Evolutionary conservation across 2,888 invertebrate species (phyloP).

Genomic region (Elysia crispata): DNA sequence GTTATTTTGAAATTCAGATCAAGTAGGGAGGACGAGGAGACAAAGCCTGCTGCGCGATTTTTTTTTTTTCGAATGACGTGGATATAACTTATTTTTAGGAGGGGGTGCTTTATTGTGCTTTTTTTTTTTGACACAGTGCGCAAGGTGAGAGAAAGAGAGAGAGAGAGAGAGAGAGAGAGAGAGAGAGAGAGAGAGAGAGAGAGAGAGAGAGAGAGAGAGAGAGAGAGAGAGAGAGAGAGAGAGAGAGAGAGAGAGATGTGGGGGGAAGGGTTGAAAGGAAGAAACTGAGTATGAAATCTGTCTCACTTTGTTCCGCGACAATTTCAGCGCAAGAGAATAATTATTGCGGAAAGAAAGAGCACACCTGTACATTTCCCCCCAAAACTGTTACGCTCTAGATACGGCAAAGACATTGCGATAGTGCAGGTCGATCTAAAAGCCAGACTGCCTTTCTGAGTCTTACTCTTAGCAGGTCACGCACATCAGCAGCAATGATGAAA

Average conservation of each 20-base stretch:
- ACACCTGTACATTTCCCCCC: background rate
- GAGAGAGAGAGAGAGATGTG: no score
- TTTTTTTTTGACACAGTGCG: conserved; percentile 1
- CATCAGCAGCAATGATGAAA: no score
- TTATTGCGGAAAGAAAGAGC: background rate
- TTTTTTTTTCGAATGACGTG: no score
- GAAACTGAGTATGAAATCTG: background rate
- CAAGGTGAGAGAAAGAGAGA: conserved; percentile 12
- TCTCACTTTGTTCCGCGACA: no score
- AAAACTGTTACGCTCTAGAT: conserved; percentile 12
- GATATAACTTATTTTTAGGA: no score
- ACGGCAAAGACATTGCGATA: no score
- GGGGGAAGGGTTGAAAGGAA: conserved; percentile 28
- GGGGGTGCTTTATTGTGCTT: no score
- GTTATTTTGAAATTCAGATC: no score
- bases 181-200: conserved; percentile 31
- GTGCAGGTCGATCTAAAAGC: background rate
- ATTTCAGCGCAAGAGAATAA: background rate
- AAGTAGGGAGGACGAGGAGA: no score
- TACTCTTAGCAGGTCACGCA: no score
- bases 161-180: background rate
- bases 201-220: conserved; percentile 36
- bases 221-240: conserved; percentile 33
- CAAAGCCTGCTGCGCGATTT: no score
- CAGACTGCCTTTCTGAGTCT: no score